Percentiles rank a stretch among this genome's conserved stretches.
Evolutionary conservation across 1,140 invertebrate genomes (phyloP).

Genomic region (Drosophila tropicalis): DNA sequence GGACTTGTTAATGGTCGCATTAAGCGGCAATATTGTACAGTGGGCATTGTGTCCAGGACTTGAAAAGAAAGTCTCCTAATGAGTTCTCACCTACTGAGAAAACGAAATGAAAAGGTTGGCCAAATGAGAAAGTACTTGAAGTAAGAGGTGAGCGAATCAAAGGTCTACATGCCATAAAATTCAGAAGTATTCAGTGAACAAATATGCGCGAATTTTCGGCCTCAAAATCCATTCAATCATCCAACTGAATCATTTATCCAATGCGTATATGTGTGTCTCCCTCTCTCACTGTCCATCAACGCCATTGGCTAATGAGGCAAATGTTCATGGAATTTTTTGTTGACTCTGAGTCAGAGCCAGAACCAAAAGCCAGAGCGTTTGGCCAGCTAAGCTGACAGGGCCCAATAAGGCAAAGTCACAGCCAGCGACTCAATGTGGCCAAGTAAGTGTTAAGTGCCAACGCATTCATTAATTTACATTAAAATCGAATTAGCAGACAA

Average conservation of each 20-base stretch:
- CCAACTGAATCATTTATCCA: conserved; percentile 78
- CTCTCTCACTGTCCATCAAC: conserved; percentile 57
- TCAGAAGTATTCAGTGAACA: conserved; percentile 6
- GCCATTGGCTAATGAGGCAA: conserved; percentile 67
- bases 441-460: conserved; percentile 67
- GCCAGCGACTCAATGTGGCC: conserved; percentile 41
- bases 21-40: conserved; percentile 14
- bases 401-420: conserved; percentile 18
- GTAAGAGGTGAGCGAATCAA: neutral
- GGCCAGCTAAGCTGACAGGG: conserved; percentile 63
- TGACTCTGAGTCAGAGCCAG: conserved; percentile 61
- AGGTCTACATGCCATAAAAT: neutral
- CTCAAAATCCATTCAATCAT: conserved; percentile 54
- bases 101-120: neutral
- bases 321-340: conserved; percentile 35
- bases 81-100: conserved; percentile 4
- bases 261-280: conserved; percentile 5
- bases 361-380: conserved; percentile 21
- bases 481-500: conserved; percentile 77
- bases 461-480: conserved; percentile 78
- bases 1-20: conserved; percentile 16
- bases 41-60: conserved; percentile 4
- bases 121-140: neutral
- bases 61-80: conserved; percentile 15
- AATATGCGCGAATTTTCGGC: conserved; percentile 35